Conservation (phyloP, 2,113 vertebrate genomes). For the Lontra canadensis region DNA sequence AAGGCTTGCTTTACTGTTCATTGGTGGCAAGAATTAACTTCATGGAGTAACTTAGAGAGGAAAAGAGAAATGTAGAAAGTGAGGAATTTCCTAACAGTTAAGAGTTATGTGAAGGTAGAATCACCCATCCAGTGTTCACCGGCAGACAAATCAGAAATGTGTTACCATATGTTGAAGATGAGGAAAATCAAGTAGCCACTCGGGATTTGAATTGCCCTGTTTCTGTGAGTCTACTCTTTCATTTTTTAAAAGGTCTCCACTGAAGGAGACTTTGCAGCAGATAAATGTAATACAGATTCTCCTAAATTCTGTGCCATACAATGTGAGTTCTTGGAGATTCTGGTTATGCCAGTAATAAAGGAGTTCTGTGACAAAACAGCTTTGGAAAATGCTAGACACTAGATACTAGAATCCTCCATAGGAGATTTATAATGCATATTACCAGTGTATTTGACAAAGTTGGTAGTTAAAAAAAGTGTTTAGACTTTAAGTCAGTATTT, state of each 20-base stretch:
- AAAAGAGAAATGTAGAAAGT: neutral
- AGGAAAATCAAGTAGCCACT: neutral
- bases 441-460: neutral
- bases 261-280: neutral
- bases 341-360: neutral
- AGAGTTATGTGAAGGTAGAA: neutral
- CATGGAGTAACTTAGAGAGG: neutral
- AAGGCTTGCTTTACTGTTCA: neutral
- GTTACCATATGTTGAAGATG: neutral
- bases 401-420: neutral
- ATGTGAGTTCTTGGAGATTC: neutral
- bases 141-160: neutral
- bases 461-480: neutral
- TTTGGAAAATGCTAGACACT: neutral
- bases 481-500: neutral
- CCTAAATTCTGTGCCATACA: neutral
- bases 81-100: neutral
- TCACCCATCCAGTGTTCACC: neutral
- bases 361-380: neutral
- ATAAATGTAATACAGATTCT: neutral
- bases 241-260: neutral
- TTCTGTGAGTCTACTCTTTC: neutral
- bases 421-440: neutral
- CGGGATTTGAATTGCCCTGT: neutral
- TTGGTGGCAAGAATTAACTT: neutral